Conservation (phyloP, 2,797 vertebrate species). For the Anguilla anguilla region DNA sequence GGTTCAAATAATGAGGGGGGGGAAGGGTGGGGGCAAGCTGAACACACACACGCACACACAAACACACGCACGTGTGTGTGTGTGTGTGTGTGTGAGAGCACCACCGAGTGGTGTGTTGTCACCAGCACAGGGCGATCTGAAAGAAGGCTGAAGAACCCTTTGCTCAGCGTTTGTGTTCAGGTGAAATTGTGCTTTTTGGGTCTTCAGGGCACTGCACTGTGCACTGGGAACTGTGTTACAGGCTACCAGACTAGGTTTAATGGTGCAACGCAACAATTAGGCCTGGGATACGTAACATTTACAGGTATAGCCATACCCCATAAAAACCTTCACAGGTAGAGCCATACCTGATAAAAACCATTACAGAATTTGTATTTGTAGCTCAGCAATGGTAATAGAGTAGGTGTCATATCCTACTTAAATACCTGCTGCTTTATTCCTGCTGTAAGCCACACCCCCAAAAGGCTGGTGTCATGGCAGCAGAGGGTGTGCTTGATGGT, state of each 20-base stretch:
- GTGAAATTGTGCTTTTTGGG: neutral
- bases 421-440: too few species aligned
- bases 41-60: conserved; percentile 62
- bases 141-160: conserved; percentile 16
- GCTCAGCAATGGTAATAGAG: neutral
- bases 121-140: conserved; percentile 26
- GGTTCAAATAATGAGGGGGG: conserved; percentile 77
- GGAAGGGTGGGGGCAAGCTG: conserved; percentile 66
- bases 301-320: too few species aligned
- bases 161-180: neutral
- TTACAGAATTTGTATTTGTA: neutral
- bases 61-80: neutral
- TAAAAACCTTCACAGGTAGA: too few species aligned
- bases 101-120: neutral
- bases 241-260: too few species aligned
- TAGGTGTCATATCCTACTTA: neutral
- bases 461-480: neutral
- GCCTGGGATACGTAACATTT: too few species aligned
- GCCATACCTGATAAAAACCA: neutral
- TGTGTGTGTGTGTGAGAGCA: neutral
- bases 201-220: too few species aligned
- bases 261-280: too few species aligned
- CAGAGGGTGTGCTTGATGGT: neutral
- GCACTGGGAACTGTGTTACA: too few species aligned
- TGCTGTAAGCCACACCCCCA: neutral